Evolutionary conservation across 2,888 invertebrate species (phyloP), one percentile per base, ranked within the genome.

Genomic region (Chelonus formosanus): DNA sequence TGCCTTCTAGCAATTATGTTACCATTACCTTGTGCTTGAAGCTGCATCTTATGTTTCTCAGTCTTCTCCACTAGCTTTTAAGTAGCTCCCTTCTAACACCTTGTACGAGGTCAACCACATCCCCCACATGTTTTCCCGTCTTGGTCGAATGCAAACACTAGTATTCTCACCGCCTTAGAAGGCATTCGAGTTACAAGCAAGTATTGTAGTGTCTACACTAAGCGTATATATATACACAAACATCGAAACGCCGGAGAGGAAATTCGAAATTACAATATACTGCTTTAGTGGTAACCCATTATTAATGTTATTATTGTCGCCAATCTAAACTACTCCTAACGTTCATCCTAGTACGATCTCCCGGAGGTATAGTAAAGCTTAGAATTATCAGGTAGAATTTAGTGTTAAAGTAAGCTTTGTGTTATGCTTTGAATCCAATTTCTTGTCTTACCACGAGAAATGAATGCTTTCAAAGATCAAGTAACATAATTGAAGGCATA

Each of bases 241-340:
- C 34, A 32, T 53, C 34, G 58, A 54, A 53, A 54, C 44, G 32
- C 35, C 8, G 48, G 8, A 31, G 53, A 53, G 48, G 32, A 47
- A 34, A 44, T 34, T 10, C 40, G 47, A 63, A 71, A 72, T 72
- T 67, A 66, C 68, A 70, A 69, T 70, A 67, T 65, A 71, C 66
- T 65, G 67, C 67, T 66, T 70, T 69, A 36, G 65, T 67, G 68
- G 67, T 69, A 66, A 63, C 65, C 63, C 65, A 70, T 72, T 70
- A 69, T 71, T 70, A 70, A 69, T 70, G 69, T 70, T 69, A 71
- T 71, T 71, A 71, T 71, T 72, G 69, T 63, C 67, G 55, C 55
- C 36, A 55, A 40, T 55, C 55, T 55, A 55, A 55, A 55, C 43
- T 55, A 35, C 58, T 53, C 62, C 52, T 59, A 59, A 63, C 56